Conservation (phyloP, 2,888 invertebrate genomes). For the Pherbina coryleti region DNA sequence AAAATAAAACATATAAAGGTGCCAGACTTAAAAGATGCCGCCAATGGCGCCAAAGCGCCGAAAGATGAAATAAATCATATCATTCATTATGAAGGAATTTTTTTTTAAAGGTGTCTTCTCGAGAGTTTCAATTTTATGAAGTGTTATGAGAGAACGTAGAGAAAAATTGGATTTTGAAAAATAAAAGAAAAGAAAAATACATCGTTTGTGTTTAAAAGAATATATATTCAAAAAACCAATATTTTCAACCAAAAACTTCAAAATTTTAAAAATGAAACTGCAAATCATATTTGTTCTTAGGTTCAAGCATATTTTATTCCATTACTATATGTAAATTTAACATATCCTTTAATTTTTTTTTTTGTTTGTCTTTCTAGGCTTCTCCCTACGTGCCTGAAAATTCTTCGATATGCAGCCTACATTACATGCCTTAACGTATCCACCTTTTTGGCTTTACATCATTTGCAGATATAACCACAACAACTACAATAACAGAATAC, state of each 20-base stretch:
- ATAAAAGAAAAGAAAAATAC: not conserved
- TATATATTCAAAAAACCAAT: too few species aligned
- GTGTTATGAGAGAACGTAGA: not conserved
- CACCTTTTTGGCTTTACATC: not conserved
- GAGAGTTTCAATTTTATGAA: conserved; percentile 24
- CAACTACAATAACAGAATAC: not conserved
- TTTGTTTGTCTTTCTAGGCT: not conserved
- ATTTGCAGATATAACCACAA: not conserved
- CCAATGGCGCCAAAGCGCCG: conserved; percentile 37
- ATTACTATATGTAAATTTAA: too few species aligned
- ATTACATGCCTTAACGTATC: not conserved
- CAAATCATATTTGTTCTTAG: too few species aligned
- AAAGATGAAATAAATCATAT: conserved; percentile 40
- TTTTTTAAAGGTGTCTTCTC: conserved; percentile 25
- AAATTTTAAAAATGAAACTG: not conserved
- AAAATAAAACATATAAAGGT: conserved; percentile 20
- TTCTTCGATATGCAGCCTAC: not conserved
- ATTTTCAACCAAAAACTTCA: not conserved
- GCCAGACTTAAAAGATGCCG: conserved; percentile 36
- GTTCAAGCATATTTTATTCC: too few species aligned
- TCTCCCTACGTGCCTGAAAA: not conserved
- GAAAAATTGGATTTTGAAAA: not conserved
- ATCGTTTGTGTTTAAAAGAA: not conserved
- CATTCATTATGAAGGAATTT: conserved; percentile 33
- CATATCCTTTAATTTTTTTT: not conserved